Conservation (phyloP, 2,797 vertebrate genomes). For the Sebastes itinus region DNA sequence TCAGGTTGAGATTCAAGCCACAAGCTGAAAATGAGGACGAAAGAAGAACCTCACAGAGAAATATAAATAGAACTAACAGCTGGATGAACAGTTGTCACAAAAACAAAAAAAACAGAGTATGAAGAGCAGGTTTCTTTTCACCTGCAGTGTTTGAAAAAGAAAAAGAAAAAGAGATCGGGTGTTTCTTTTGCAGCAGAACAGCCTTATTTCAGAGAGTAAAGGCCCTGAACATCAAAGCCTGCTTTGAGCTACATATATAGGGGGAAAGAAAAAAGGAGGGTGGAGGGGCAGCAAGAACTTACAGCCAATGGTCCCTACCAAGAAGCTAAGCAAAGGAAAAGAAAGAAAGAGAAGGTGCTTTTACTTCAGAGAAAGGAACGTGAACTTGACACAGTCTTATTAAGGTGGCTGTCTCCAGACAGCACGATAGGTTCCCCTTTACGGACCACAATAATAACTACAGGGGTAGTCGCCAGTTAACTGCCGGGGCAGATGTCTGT, state of each 20-base stretch:
- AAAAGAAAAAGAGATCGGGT: not conserved
- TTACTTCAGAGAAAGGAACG: constrained; percentile 37
- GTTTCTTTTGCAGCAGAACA: constrained; percentile 42
- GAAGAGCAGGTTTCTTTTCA: constrained; percentile 24
- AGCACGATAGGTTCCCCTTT: constrained; percentile 41
- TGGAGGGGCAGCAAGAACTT: constrained; percentile 19
- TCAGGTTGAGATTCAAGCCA: not conserved
- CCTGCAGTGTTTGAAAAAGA: not conserved
- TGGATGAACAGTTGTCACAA: constrained; percentile 9
- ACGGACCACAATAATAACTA: constrained; percentile 59
- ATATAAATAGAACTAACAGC: constrained; percentile 7
- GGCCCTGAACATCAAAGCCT: constrained; percentile 62
- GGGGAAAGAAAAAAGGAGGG: not conserved
- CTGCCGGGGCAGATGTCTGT: constrained; percentile 61
- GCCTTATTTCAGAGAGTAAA: constrained; percentile 46
- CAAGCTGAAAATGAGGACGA: not conserved
- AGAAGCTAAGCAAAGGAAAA: constrained; percentile 12
- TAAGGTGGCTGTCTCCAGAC: constrained; percentile 56
- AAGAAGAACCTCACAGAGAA: not conserved
- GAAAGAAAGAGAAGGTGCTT: constrained; percentile 12
- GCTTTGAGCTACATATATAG: constrained; percentile 39
- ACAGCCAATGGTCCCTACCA: constrained; percentile 11
- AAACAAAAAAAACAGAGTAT: not conserved
- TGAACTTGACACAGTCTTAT: constrained; percentile 51
- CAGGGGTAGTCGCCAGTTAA: constrained; percentile 60